phyloP scores from a whole-genome alignment of 92 coral and sea anemone species.

The Siderastrea radians region DNA sequence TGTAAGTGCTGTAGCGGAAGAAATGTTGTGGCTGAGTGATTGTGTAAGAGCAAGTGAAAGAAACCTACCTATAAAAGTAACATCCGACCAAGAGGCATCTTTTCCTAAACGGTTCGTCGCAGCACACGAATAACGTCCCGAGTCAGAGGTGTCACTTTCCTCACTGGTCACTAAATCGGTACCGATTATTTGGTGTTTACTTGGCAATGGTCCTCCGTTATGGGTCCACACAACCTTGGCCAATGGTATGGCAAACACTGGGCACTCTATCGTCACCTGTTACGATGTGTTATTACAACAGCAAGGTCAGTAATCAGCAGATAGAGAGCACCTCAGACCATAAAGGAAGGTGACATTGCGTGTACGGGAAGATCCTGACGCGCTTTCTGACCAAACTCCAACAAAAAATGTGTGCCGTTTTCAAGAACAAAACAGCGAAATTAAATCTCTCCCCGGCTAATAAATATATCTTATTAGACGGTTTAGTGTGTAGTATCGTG shows the following conservation, averaged over 20 bases:
- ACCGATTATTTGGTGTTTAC: slow-evolving; percentile 47
- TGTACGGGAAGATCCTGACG: no score
- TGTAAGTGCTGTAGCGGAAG: no score
- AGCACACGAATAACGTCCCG: slow-evolving; percentile 71
- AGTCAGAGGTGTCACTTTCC: slow-evolving; percentile 36
- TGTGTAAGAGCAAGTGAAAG: not conserved
- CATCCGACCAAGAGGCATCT: slow-evolving; percentile 61
- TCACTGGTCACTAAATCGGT: slow-evolving; percentile 62
- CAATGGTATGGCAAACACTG: slow-evolving; percentile 73
- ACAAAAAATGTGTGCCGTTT: no score
- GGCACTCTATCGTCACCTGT: slow-evolving; percentile 70
- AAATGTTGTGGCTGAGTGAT: no score
- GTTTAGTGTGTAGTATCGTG: no score
- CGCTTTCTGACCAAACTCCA: no score
- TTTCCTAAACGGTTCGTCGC: slow-evolving; percentile 72
- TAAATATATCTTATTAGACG: no score
- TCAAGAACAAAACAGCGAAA: no score
- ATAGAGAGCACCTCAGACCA: not conserved
- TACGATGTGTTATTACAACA: not conserved
- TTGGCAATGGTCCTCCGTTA: slow-evolving; percentile 36
- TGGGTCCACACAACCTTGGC: slow-evolving; percentile 80
- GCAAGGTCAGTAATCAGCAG: not conserved
- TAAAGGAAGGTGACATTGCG: no score
- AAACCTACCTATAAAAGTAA: slow-evolving; percentile 65
- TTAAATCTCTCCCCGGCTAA: no score